Base-by-base conservation (phyloP, 2,888 invertebrate genomes). In the Geophilus truncorum region DNA sequence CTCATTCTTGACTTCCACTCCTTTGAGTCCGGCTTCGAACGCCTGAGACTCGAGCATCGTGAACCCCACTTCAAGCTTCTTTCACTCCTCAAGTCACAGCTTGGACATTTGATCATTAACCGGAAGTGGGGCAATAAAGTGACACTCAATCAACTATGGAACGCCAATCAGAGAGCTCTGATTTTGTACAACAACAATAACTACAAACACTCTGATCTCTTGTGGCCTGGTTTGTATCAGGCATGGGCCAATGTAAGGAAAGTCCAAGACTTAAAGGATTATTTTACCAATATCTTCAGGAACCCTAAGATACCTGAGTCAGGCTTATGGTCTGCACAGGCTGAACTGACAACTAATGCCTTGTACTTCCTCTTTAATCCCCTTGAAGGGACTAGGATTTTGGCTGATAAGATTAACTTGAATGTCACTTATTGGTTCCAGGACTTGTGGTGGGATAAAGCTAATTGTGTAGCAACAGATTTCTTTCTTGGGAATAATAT, bases 1-100 rank as follows among this genome's bases (percentile, higher is more conserved):
- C 81, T 95, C 10, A 91, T 95, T 82, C 87, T 95, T 78, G 94
- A 95, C 85, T 93, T 95, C 76, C 94, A 94, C 84, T 91, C 93
- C 82, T 94, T 95, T 86, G 94, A 94, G 0, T 88, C 91, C 21
- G 92, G 92, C 1, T 91, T 92, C 77, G 82, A 83, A 18, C 81
- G 12, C 0, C 2, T 23, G 30, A 12, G 15, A 76, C 4, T 0
- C 12, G 80, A 90, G 0, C 88, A 89, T 25, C 86, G 87, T 0
- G 85, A 85, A 15, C 89, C 90, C 1, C 92, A 92, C 85, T 86
- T 86, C 9, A 89, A 90, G 15, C 86, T 92, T 0, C 86, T 90
- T n/a, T 87, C 89, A 51, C 86, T 91, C 77, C 86, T 92, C 1
- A 87, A 89, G 82, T 86, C 88, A 34, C 90, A 91, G 84, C 86